Evolutionary conservation across 1,140 invertebrate genomes (phyloP).

Genomic region (Neodiprion virginianus): DNA sequence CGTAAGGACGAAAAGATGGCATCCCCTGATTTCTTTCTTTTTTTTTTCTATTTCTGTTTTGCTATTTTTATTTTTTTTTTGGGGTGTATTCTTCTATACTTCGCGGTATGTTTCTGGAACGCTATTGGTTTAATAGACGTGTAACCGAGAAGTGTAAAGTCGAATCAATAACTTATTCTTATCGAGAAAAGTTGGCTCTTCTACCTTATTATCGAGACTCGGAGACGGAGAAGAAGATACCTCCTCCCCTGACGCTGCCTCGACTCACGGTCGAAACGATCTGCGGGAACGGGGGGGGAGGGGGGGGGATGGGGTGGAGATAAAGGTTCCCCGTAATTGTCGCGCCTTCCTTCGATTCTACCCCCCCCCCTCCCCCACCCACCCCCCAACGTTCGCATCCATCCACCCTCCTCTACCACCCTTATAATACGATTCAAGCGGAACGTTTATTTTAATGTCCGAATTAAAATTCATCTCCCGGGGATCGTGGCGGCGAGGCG

Average conservation of each 20-base stretch:
- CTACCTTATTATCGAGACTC: too few species aligned
- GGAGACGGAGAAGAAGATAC: too few species aligned
- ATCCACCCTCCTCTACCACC: neutral
- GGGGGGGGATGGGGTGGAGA: neutral
- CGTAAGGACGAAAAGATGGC: too few species aligned
- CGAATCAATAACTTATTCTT: slow-evolving; percentile 4
- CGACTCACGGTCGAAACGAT: neutral
- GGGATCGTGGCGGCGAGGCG: neutral
- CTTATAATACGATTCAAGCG: slow-evolving; percentile 1
- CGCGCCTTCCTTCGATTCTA: neutral
- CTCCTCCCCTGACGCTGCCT: too few species aligned
- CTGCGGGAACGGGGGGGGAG: neutral
- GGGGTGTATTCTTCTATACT: too few species aligned
- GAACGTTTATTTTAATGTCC: slow-evolving; percentile 5
- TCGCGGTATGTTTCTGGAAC: too few species aligned
- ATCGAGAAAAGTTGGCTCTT: neutral
- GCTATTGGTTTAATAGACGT: too few species aligned
- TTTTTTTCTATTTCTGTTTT: too few species aligned
- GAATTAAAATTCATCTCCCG: slow-evolving; percentile 5
- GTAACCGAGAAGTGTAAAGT: neutral
- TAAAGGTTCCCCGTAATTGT: neutral
- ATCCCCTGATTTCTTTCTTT: too few species aligned
- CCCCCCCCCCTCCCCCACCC: neutral
- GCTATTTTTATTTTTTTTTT: too few species aligned
- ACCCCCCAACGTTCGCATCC: too few species aligned